Evolutionary conservation across 2,113 vertebrate genomes (phyloP).

Genomic region (Sylvietta virens): DNA sequence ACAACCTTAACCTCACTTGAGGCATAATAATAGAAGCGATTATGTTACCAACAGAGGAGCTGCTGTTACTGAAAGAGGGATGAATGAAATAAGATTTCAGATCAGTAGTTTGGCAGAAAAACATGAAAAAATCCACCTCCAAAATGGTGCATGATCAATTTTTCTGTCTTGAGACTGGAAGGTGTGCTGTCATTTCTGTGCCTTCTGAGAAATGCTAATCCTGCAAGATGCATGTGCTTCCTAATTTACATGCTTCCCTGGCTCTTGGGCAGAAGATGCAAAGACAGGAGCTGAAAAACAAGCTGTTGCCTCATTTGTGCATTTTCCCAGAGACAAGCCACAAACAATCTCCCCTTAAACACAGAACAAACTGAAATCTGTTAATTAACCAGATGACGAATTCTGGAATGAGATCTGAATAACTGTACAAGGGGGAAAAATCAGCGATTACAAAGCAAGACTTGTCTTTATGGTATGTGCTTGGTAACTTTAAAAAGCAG

Average conservation of each 20-base stretch:
- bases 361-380: constrained; percentile 6
- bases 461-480: background rate
- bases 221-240: background rate
- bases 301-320: background rate
- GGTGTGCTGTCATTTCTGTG: constrained; percentile 22
- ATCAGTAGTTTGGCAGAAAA: background rate
- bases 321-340: constrained; percentile 38
- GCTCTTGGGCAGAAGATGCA: constrained; percentile 25
- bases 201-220: constrained; percentile 16
- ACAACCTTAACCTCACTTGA: background rate
- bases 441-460: background rate
- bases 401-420: constrained; percentile 48
- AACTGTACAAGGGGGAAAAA: background rate
- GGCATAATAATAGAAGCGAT: background rate
- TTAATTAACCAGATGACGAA: constrained; percentile 6
- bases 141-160: background rate
- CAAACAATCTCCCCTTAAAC: constrained; percentile 12
- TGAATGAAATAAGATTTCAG: background rate
- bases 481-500: background rate
- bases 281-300: constrained; percentile 38
- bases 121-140: background rate
- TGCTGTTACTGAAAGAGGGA: background rate
- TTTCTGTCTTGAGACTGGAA: background rate
- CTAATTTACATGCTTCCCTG: constrained; percentile 29
- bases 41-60: background rate